Evolutionary conservation across 2,797 vertebrate species (phyloP).

Genomic region (Heliangelus exortis): DNA sequence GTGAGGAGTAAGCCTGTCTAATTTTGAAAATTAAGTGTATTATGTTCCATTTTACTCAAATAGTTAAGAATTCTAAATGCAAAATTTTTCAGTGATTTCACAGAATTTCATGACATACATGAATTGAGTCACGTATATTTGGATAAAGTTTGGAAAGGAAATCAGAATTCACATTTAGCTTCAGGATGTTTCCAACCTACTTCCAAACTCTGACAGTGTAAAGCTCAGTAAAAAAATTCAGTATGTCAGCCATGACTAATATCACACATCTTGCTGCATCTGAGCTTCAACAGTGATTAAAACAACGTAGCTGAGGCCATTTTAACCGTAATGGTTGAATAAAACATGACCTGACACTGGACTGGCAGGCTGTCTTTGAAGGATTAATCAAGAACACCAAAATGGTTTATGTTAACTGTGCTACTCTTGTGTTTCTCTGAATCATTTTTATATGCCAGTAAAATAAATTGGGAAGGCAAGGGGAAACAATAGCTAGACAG

Average conservation of each 20-base stretch:
- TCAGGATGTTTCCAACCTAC: slow-evolving; percentile 12
- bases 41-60: background rate
- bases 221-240: slow-evolving; percentile 19
- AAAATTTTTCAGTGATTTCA: background rate
- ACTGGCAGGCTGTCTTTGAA: background rate
- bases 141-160: slow-evolving; percentile 5
- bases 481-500: background rate
- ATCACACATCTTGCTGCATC: background rate
- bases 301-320: background rate
- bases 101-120: background rate
- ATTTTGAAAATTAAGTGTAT: background rate
- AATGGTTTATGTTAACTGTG: slow-evolving; percentile 16
- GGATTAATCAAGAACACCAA: background rate
- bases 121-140: background rate
- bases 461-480: slow-evolving; percentile 4
- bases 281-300: slow-evolving; percentile 18
- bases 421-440: background rate
- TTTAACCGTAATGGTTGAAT: background rate
- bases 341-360: background rate
- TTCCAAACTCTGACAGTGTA: slow-evolving; percentile 6
- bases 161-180: slow-evolving; percentile 22
- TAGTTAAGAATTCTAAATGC: background rate
- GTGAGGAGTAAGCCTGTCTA: background rate
- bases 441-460: background rate
- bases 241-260: slow-evolving; percentile 5